Conservation (phyloP, 2,888 invertebrate species). For the Agriotes lineatus region DNA sequence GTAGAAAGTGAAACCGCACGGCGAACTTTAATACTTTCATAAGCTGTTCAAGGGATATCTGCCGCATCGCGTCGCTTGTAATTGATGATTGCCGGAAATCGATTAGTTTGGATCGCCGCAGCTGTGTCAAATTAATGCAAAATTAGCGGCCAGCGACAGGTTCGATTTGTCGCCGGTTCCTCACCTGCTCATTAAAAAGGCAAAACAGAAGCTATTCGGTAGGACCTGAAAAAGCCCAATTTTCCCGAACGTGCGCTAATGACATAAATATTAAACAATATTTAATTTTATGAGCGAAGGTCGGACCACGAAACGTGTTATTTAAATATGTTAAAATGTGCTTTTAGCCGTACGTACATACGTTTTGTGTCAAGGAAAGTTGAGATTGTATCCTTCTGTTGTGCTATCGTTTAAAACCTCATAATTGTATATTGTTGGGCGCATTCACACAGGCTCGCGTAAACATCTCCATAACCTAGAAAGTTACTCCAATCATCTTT, state of each 20-base stretch:
- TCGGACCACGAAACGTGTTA: conserved; percentile 4
- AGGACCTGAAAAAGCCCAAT: not conserved
- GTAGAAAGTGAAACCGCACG: conserved; percentile 19
- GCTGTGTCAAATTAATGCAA: not conserved
- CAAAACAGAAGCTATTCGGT: not conserved
- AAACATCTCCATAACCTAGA: no score
- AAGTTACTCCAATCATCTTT: no score
- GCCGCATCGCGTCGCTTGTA: conserved; percentile 3
- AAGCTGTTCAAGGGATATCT: not conserved
- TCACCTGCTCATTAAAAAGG: not conserved
- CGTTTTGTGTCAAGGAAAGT: conserved; percentile 11
- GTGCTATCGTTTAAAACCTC: not conserved
- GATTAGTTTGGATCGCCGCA: not conserved
- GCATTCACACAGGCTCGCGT: not conserved
- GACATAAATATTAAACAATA: conserved; percentile 7
- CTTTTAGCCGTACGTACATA: not conserved
- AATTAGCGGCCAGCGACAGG: no score
- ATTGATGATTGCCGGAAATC: not conserved
- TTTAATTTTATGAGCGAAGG: conserved; percentile 3
- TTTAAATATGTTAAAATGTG: conserved; percentile 13
- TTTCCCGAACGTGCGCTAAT: not conserved
- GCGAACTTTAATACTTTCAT: conserved; percentile 6
- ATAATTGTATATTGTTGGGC: not conserved
- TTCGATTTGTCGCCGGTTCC: not conserved
- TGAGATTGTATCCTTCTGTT: not conserved